A percentile compares a stretch with the other conserved stretches of the same genome.
These are phyloP conservation scores for Sebastes iracundus DNA, from an alignment of 2,797 vertebrate species.

Conservation along the genomic window DNA sequence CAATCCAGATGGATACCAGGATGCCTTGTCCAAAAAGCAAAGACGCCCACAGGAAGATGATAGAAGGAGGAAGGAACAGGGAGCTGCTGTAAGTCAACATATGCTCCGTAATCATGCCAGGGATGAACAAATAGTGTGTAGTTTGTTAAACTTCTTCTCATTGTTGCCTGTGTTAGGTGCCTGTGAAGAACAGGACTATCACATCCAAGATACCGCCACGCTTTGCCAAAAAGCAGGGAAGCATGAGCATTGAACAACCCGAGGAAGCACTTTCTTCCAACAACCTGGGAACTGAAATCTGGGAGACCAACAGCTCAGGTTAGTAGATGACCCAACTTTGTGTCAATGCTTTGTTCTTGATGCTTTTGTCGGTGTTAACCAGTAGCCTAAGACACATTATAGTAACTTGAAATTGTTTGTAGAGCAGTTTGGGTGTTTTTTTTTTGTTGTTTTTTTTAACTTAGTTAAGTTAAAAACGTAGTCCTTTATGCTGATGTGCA, in stretches of 20 bases:
- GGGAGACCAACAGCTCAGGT: slow-evolving; percentile 96
- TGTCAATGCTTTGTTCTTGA: neutral
- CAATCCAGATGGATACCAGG: slow-evolving; percentile 89
- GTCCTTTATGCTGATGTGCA: no score
- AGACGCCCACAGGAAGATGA: slow-evolving; percentile 94
- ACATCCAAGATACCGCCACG: slow-evolving; percentile 96
- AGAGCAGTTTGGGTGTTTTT: neutral
- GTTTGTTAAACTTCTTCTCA: neutral
- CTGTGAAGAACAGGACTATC: slow-evolving; percentile 88
- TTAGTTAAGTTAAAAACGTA: no score
- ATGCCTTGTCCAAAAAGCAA: slow-evolving; percentile 94
- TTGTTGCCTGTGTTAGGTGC: slow-evolving; percentile 77
- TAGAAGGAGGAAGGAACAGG: slow-evolving; percentile 94
- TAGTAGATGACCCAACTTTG: slow-evolving; percentile 45
- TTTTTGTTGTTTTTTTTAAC: no score
- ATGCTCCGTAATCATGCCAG: neutral
- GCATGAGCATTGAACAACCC: slow-evolving; percentile 89
- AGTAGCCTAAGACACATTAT: neutral
- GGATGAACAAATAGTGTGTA: neutral
- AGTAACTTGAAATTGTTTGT: neutral
- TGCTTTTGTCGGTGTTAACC: neutral
- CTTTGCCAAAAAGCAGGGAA: slow-evolving; percentile 95
- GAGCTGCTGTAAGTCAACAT: slow-evolving; percentile 79
- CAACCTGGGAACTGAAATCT: slow-evolving; percentile 96
- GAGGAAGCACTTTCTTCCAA: slow-evolving; percentile 88